Evolutionary conservation across 2,888 invertebrate genomes (phyloP).

Genomic region (Drosophila neonasuta): DNA sequence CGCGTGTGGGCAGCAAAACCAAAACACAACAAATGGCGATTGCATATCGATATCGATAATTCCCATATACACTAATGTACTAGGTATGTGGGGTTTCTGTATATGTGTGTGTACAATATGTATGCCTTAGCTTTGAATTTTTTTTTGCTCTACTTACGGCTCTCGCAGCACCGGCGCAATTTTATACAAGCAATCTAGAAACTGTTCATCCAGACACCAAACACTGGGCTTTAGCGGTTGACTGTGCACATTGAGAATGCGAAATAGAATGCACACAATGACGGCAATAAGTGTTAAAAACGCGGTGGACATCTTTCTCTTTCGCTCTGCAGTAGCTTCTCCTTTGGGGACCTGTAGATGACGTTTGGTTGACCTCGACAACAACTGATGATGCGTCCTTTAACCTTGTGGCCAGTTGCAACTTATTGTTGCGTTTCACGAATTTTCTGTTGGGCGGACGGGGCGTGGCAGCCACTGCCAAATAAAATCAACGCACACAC

Average conservation of each 20-base stretch:
- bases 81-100: neutral
- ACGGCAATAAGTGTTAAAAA: constrained; percentile 91
- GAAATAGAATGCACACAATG: constrained; percentile 90
- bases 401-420: constrained; percentile 22
- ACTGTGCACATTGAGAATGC: constrained; percentile 92
- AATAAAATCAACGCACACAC: constrained; percentile 6
- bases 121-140: neutral
- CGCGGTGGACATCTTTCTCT: constrained; percentile 88
- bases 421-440: neutral
- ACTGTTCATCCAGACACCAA: constrained; percentile 89
- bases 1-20: constrained; percentile 26
- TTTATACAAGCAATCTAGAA: constrained; percentile 90
- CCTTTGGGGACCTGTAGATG: constrained; percentile 35
- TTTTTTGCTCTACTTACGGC: constrained; percentile 87
- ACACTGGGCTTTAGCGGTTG: constrained; percentile 90
- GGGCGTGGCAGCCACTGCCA: constrained; percentile 14
- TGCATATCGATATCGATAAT: constrained; percentile 15
- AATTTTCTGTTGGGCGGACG: constrained; percentile 6
- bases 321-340: neutral
- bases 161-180: constrained; percentile 90
- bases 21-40: constrained; percentile 27
- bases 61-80: constrained; percentile 1
- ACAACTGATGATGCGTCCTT: constrained; percentile 12
- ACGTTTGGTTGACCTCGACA: constrained; percentile 8
- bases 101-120: neutral